These are phyloP conservation scores for Scomber colias DNA, from an alignment of 2,113 vertebrate species.

Conservation along the genomic window DNA sequence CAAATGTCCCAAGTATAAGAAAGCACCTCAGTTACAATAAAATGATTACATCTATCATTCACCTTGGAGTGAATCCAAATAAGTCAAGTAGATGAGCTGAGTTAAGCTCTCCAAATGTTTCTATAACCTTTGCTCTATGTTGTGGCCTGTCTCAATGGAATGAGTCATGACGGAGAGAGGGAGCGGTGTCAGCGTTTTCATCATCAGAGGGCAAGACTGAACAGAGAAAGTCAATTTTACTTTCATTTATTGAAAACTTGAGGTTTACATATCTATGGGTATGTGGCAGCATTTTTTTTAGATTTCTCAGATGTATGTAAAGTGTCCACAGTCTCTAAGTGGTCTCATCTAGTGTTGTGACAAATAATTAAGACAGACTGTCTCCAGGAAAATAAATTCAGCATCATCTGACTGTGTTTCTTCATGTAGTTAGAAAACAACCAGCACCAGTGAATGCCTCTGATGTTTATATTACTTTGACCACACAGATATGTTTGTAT, in stretches of 20 bases:
- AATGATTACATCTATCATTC: not conserved
- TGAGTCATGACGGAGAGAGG: not conserved
- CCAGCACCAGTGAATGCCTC: too few species aligned
- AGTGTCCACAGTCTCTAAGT: not conserved
- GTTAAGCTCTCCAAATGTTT: not conserved
- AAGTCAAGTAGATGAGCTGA: constrained; percentile 22
- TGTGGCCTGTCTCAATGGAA: constrained; percentile 14
- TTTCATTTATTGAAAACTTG: not conserved
- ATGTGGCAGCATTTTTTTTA: not conserved
- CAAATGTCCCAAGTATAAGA: not conserved
- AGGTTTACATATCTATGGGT: not conserved
- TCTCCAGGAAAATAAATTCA: not conserved
- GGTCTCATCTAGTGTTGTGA: not conserved
- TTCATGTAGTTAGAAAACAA: too few species aligned
- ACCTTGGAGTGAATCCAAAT: constrained; percentile 15
- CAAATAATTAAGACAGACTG: not conserved
- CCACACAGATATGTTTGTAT: too few species aligned
- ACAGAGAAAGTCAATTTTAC: not conserved
- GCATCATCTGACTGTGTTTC: not conserved
- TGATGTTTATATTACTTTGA: too few species aligned
- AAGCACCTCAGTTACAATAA: not conserved
- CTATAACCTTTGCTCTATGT: not conserved
- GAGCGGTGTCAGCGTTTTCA: not conserved
- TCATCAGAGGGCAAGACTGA: constrained; percentile 4
- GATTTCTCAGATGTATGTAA: not conserved